phyloP scores from a whole-genome alignment of 2,797 vertebrate species.

The Sorex maritimensis region DNA sequence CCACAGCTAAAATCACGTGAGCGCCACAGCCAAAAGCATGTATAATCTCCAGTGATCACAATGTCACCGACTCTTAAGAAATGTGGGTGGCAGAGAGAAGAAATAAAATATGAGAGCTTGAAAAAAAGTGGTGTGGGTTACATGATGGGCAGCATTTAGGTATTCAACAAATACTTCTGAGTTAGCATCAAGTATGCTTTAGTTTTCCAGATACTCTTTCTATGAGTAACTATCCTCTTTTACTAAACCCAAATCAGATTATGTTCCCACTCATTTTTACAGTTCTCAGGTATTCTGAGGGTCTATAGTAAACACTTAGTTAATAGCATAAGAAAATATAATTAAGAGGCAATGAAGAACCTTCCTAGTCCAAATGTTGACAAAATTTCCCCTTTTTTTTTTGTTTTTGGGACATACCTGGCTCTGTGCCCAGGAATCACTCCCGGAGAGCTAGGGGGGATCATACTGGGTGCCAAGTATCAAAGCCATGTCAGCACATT shows the following conservation, averaged over 20 bases:
- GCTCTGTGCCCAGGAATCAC: no score
- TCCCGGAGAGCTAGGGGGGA: no score
- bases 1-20: no score
- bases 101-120: not conserved
- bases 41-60: no score
- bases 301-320: not conserved
- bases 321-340: not conserved
- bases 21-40: no score
- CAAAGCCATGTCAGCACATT: no score
- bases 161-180: constrained; percentile 8
- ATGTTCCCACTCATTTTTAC: constrained; percentile 17
- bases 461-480: no score
- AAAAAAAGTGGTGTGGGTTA: not conserved
- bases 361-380: not conserved
- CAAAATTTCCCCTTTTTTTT: no score
- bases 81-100: no score
- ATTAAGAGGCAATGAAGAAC: not conserved
- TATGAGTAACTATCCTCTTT: not conserved
- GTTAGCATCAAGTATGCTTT: not conserved
- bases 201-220: constrained; percentile 9
- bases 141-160: not conserved
- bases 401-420: no score
- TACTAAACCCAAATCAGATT: not conserved
- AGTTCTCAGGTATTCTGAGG: not conserved
- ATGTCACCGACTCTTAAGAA: no score